Base-by-base conservation (phyloP, 2,797 vertebrate genomes). In the Coranthus polyacanthus region DNA sequence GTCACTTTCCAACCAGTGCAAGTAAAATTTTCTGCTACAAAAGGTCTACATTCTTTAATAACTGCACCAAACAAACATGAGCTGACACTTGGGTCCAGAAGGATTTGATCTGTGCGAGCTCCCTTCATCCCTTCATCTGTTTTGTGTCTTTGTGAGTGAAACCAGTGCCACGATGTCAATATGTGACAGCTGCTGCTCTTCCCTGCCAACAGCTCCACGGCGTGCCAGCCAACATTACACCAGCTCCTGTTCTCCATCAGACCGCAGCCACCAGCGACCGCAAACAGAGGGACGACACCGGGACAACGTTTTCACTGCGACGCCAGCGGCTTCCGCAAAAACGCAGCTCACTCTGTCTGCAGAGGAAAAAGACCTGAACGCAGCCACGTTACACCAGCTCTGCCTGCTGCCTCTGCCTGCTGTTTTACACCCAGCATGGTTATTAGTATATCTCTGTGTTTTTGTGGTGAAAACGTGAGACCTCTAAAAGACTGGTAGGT, bases 221-320 rank as follows among this genome's bases (percentile, higher is more conserved):
- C 46, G 11, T 39, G 72, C 68, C 63, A 64, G 18, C 20, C 64
- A n/a, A 43, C 54, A 62, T 34, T 56, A 64, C 29, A 53, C 22
- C 50, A 17, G 57, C 46, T 10, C 15, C 34, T 44, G 38, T 52
- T 56, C 51, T 46, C 52, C 26, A 58, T 76, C 61, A 55, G 12
- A 55, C 49, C 20, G 32, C 58, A 36, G 41, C 47, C 34, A 45
- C 24, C 41, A 21, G 34, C 1, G 5, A 36, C 56, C 34, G 62
- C 62, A 49, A 36, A 47, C 26, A 66, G 17, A 41, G 20, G 39
- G 32, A 36, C 13, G 42, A 38, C 32, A 54, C 49, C n/a, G 26
- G 43, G 12, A 46, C 32, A 52, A n/a, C 46, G 20, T 46, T 51
- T 12, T n/a, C n/a, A 18, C 49, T 20, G 21, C 20, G 18, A 32